Conservation (phyloP, 1,140 invertebrate species). For the Gerris buenoi region DNA sequence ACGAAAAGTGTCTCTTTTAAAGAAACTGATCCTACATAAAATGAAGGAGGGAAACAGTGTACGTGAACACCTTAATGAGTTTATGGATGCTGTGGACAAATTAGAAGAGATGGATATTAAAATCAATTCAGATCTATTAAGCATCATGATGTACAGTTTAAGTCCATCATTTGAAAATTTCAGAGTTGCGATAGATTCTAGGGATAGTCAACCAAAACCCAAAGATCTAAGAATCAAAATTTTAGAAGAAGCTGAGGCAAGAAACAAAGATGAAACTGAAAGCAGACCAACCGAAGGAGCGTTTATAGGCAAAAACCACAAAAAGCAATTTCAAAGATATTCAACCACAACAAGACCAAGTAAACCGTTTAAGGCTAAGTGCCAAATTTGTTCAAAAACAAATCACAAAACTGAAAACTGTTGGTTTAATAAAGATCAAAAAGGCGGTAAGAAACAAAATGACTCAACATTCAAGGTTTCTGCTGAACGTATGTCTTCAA, state of each 20-base stretch:
- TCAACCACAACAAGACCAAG: too few relatives aligned
- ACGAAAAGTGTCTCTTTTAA: slow-evolving; percentile 21
- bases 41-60: slow-evolving; percentile 21
- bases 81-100: slow-evolving; percentile 21
- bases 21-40: slow-evolving; percentile 20
- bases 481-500: too few relatives aligned
- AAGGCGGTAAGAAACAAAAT: background rate
- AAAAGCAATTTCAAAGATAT: too few relatives aligned
- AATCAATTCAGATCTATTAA: slow-evolving; percentile 19
- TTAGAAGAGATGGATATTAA: slow-evolving; percentile 20
- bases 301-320: too few relatives aligned
- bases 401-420: background rate
- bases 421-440: background rate
- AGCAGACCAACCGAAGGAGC: too few relatives aligned
- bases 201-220: slow-evolving; percentile 21
- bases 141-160: too few relatives aligned
- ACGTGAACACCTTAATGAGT: slow-evolving; percentile 20
- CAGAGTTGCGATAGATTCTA: too few relatives aligned
- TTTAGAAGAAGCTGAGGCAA: slow-evolving; percentile 16
- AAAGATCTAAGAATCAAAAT: slow-evolving; percentile 25
- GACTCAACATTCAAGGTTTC: too few relatives aligned
- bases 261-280: too few relatives aligned
- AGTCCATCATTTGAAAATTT: too few relatives aligned
- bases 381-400: background rate
- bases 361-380: background rate